These are phyloP conservation scores for Alca torda DNA, from an alignment of 2,797 vertebrate genomes.

Conservation along the genomic window DNA sequence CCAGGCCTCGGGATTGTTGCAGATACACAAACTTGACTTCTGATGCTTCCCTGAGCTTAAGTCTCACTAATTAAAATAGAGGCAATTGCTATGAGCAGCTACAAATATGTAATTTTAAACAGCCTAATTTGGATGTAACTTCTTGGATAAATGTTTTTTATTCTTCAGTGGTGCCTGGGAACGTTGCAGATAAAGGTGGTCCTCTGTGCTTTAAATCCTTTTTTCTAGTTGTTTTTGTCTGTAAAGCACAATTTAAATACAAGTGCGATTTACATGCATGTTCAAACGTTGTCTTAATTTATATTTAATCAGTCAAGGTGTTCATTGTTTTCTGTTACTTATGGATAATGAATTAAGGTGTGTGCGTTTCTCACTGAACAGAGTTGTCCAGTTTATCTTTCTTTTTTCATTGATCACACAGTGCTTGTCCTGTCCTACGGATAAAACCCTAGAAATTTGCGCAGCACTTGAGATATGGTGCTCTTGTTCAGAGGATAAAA, in stretches of 20 bases:
- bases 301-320: neutral
- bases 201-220: neutral
- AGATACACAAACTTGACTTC: neutral
- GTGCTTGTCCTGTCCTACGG: neutral
- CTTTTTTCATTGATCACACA: neutral
- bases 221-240: neutral
- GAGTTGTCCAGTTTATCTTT: neutral
- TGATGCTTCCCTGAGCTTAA: neutral
- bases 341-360: neutral
- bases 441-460: neutral
- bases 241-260: neutral
- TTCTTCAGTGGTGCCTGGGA: neutral
- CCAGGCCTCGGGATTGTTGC: neutral
- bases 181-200: neutral
- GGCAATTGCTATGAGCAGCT: neutral
- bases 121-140: neutral
- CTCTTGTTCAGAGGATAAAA: neutral
- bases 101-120: neutral
- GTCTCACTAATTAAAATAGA: neutral
- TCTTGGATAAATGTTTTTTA: neutral
- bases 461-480: neutral
- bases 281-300: neutral
- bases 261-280: rapidly evolving
- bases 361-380: neutral
- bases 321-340: neutral